Conservation (phyloP, 2,797 vertebrate species). For the Gymnodraco acuticeps region DNA sequence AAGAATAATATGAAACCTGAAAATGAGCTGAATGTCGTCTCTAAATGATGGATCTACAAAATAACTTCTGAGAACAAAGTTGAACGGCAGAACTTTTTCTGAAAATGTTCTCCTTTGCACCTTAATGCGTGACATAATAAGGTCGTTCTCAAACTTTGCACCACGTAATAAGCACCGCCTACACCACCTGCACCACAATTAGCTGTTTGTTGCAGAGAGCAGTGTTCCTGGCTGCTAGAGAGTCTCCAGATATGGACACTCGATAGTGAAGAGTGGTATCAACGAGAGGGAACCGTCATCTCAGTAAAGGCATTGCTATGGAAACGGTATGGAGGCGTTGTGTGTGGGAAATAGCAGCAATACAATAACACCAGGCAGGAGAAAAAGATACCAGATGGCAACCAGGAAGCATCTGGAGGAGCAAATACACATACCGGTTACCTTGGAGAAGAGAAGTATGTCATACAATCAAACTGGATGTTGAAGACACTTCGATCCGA, state of each 20-base stretch:
- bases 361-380: constrained; percentile 70
- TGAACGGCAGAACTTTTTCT: constrained; percentile 13
- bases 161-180: constrained; percentile 54
- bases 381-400: constrained; percentile 72
- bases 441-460: constrained; percentile 38
- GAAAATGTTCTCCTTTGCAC: constrained; percentile 23
- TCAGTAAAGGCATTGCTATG: constrained; percentile 81
- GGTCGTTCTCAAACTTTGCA: constrained; percentile 43
- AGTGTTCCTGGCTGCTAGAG: constrained; percentile 54
- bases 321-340: constrained; percentile 82
- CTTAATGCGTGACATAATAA: constrained; percentile 40
- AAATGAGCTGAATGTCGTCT: no score
- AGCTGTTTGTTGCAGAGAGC: constrained; percentile 67
- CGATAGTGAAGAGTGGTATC: constrained; percentile 76
- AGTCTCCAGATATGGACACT: constrained; percentile 80
- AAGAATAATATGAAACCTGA: no score
- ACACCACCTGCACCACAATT: constrained; percentile 69
- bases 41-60: not conserved
- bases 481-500: constrained; percentile 4
- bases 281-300: constrained; percentile 68
- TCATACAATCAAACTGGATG: constrained; percentile 6
- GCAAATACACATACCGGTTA: constrained; percentile 37
- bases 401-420: constrained; percentile 73
- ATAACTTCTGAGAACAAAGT: not conserved
- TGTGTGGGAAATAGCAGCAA: constrained; percentile 75